Evolutionary conservation across 2,797 vertebrate species (phyloP), one percentile per base, ranked within the genome.

Genomic region (Tapera naevia): DNA sequence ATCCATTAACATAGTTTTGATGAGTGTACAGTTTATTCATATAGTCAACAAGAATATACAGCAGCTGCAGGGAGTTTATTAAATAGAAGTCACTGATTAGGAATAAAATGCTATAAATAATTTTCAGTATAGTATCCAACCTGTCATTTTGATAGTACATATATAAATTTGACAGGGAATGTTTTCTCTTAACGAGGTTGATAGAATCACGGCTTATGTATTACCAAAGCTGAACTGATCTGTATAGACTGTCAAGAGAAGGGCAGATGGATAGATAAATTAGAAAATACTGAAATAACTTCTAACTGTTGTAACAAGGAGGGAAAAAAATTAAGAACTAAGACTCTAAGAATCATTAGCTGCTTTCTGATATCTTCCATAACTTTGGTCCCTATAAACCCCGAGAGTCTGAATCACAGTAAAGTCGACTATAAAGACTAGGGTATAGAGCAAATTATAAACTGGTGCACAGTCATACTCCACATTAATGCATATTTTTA

Each of bases 241-340:
- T 87, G 53, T 71, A 69, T 7, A 89, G 70, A 56, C 66, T 91
- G 69, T 78, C 66, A 75, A 74, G 56, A 80, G 58, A 78, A 80
- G 64, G 30, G 41, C 30, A 86, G 69, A 37, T 58, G 27, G 56
- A 74, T 37, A 57, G 9, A 14, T 54, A 86, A 94, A 80, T 81
- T 58, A 78, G 50, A 90, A 94, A 94, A 81, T 56, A 88, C 33
- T 46, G 64, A 93, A 93, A 94, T 87, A 91, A 94, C 88, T 96
- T 64, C 50, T 74, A 8, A 2, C 32, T 88, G 32, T 46, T 39
- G 10, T 62, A 84, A 58, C 17, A 79, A 86, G 25, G 13, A 88
- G 14, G 18, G 7, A 71, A 87, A 75, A 43, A 76, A 25, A 56
- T 46, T 28, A 91, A 93, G 80, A 95, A 80, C 18, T 65, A 60